Evolutionary conservation across 2,797 vertebrate species (phyloP).

Genomic region (Periparus ater): DNA sequence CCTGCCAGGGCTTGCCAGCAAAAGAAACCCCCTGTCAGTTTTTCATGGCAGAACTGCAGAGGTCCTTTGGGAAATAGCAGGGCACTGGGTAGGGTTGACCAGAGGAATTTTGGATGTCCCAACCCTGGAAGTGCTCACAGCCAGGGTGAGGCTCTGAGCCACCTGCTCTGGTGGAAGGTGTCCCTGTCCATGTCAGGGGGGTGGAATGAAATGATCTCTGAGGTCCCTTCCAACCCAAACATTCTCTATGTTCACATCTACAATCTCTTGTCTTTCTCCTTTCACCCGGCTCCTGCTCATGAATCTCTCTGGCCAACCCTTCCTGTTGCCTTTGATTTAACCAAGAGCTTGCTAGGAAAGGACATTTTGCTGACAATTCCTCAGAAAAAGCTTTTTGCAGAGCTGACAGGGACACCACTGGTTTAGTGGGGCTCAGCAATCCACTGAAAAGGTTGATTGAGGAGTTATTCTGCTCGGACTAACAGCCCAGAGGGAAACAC

Average conservation of each 20-base stretch:
- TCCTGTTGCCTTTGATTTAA: not conserved
- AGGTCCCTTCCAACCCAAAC: not conserved
- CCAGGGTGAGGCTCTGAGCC: not conserved
- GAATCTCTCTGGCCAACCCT: not conserved
- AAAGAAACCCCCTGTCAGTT: not conserved
- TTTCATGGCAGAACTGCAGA: not conserved
- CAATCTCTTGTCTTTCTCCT: not conserved
- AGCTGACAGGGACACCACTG: accelerated
- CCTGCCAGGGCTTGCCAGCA: not conserved
- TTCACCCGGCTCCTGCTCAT: not conserved
- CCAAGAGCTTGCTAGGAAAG: not conserved
- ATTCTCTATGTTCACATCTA: not conserved
- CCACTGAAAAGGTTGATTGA: not conserved
- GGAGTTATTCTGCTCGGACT: not conserved
- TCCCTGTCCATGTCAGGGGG: not conserved
- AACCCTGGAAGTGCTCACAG: not conserved
- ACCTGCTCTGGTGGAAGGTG: not conserved
- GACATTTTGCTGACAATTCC: not conserved
- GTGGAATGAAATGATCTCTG: not conserved
- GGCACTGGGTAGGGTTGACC: not conserved
- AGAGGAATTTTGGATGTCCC: not conserved
- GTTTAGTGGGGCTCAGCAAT: not conserved
- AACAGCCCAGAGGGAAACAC: not conserved
- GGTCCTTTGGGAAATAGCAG: not conserved
- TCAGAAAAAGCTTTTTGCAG: not conserved